Conservation (phyloP, 2,797 vertebrate genomes). For the Falco columbarius region DNA sequence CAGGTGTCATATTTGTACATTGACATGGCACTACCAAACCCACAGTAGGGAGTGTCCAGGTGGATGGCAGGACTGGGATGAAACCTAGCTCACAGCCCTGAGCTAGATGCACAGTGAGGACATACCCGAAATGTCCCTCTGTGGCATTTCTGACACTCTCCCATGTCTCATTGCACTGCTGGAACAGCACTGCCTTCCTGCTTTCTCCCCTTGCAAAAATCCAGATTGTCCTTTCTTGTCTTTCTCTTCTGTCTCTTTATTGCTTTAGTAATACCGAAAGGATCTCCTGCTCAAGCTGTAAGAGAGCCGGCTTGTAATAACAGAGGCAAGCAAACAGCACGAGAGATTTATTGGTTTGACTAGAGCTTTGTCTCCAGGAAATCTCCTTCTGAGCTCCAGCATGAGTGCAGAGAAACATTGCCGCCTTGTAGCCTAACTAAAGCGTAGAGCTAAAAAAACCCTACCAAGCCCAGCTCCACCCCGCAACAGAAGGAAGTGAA, state of each 20-base stretch:
- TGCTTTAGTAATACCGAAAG: not conserved
- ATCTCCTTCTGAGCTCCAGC: not conserved
- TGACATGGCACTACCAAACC: not conserved
- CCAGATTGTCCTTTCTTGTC: not conserved
- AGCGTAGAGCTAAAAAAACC: not conserved
- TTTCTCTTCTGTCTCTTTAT: constrained; percentile 2
- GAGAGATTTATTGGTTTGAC: not conserved
- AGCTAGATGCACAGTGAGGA: not conserved
- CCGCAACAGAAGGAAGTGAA: not conserved
- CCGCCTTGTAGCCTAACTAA: not conserved
- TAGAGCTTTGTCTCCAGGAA: not conserved
- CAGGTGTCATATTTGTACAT: not conserved
- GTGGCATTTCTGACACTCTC: not conserved
- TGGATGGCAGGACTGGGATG: not conserved
- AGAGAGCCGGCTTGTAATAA: not conserved
- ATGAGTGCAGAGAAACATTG: not conserved
- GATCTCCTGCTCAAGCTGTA: not conserved
- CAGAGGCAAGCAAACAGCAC: not conserved
- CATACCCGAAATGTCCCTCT: not conserved
- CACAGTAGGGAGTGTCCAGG: not conserved
- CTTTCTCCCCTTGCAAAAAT: not conserved
- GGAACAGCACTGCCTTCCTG: not conserved
- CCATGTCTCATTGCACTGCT: not conserved
- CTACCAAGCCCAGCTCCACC: not conserved
- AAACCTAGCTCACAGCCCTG: not conserved